phyloP scores from a whole-genome alignment of 2,888 invertebrate genomes.

The Oscheius onirici region DNA sequence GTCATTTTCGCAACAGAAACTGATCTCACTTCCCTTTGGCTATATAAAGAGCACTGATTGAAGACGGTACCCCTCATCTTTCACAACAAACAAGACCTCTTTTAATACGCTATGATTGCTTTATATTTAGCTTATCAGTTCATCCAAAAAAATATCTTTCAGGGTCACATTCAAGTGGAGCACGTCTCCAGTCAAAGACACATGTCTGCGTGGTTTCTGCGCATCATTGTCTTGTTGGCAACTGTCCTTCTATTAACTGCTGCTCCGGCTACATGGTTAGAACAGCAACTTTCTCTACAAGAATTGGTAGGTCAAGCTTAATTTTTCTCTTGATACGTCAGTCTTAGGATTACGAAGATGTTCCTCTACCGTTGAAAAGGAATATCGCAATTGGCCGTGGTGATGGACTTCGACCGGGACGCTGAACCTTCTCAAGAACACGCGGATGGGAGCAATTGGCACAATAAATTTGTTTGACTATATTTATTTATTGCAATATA shows the following conservation, averaged over 20 bases:
- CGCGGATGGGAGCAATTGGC: slow-evolving; percentile 15
- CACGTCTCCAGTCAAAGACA: slow-evolving; percentile 2
- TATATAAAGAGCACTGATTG: no score
- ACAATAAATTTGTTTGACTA: slow-evolving; percentile 5
- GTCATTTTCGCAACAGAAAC: no score
- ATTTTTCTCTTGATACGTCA: neutral
- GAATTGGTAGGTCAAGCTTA: neutral
- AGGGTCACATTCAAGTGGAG: slow-evolving; percentile 2
- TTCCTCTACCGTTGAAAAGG: slow-evolving; percentile 43
- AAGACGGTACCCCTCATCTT: no score
- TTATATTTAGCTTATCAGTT: no score
- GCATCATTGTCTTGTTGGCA: slow-evolving; percentile 13
- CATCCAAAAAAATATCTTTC: neutral
- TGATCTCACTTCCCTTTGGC: no score
- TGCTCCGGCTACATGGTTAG: slow-evolving; percentile 10
- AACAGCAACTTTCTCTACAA: neutral
- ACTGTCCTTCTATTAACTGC: neutral
- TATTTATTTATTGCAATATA: neutral
- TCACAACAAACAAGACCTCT: no score
- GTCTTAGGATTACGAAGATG: slow-evolving; percentile 9
- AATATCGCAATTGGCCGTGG: slow-evolving; percentile 68
- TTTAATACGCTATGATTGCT: no score
- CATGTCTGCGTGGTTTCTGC: slow-evolving; percentile 29
- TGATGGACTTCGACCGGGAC: slow-evolving; percentile 65
- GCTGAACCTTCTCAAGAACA: slow-evolving; percentile 35